Conservation (phyloP, 1,140 invertebrate species). For the Patella vulgata region DNA sequence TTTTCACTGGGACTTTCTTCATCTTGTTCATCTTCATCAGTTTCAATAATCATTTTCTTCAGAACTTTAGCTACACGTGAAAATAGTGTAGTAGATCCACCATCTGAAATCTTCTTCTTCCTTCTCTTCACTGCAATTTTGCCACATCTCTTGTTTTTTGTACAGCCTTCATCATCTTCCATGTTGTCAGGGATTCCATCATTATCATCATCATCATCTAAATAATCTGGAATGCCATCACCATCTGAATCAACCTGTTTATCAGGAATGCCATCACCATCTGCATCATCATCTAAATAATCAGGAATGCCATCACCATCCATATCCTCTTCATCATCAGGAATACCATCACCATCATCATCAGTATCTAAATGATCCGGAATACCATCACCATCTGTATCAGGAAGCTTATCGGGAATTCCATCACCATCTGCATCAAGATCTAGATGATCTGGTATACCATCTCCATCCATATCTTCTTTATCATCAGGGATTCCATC, state of each 20-base stretch:
- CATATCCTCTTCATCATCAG: constrained; percentile 50
- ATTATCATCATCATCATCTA: constrained; percentile 46
- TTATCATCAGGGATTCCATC: constrained; percentile 55
- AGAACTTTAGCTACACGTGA: constrained; percentile 19
- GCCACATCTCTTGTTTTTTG: constrained; percentile 33
- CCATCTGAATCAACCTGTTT: constrained; percentile 47
- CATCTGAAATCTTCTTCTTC: constrained; percentile 29
- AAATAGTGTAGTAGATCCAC: constrained; percentile 19
- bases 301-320: constrained; percentile 57
- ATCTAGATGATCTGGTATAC: constrained; percentile 61
- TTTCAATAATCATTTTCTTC: constrained; percentile 28
- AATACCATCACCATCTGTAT: constrained; percentile 55
- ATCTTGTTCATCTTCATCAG: constrained; percentile 12
- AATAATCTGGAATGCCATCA: constrained; percentile 48
- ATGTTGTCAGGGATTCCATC: constrained; percentile 46
- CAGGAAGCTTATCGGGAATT: constrained; percentile 48
- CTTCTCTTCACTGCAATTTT: constrained; percentile 34
- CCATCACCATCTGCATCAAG: constrained; percentile 60
- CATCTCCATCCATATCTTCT: constrained; percentile 58
- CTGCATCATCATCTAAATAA: constrained; percentile 50
- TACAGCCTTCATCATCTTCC: constrained; percentile 30
- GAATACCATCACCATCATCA: constrained; percentile 58
- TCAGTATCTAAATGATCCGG: constrained; percentile 49
- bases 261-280: constrained; percentile 59
- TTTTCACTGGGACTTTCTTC: constrained; percentile 7